Evolutionary conservation across 2,888 invertebrate species (phyloP), one percentile per base, ranked within the genome.

Genomic region (Perithous albicinctus): DNA sequence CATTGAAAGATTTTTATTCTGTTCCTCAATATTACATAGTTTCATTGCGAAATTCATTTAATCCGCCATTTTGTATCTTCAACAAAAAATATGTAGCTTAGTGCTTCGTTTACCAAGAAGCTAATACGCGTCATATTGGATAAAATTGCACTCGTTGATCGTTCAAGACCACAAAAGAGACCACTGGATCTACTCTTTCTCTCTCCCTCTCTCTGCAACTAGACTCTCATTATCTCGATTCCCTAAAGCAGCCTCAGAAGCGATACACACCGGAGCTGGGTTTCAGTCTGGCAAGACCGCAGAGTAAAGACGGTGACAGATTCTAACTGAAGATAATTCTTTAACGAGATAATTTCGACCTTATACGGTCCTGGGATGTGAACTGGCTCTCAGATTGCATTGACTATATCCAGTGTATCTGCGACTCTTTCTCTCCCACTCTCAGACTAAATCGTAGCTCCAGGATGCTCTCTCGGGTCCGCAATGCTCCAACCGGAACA

Each of bases 311-410:
- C 77, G 46, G 43, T 64, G 76, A 79, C 66, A 82, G 79, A 78
- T 77, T 67, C 56, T 54, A 79, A 66, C 78, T 81, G 32, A 63
- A 75, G 78, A 80, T 81, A 69, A 85, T 78, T 77, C 69, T 67
- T 83, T 70, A 82, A 80, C 79, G 84, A 81, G 83, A 85, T 84
- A 78, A 84, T 84, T 84, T 46, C 43, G 67, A 59, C 43, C 64
- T 12, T 75, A 70, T 56, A 64, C 54, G 82, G 56, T 54, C 46
- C 46, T 18, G 59, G 46, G 61, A 54, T 67, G 64, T 18, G 26
- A 18, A 56, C 35, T 56, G 3, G 51, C 8, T 41, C 32, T 41
- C 66, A 35, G 41, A 12, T 41, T 70, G 69, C 69, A 70, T 12
- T 15, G 51, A 56, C 20, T 35, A 18, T 74, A 51, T 23, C 23